Evolutionary conservation across 2,113 vertebrate genomes (phyloP).

Genomic region (Sporophila hypoxantha): DNA sequence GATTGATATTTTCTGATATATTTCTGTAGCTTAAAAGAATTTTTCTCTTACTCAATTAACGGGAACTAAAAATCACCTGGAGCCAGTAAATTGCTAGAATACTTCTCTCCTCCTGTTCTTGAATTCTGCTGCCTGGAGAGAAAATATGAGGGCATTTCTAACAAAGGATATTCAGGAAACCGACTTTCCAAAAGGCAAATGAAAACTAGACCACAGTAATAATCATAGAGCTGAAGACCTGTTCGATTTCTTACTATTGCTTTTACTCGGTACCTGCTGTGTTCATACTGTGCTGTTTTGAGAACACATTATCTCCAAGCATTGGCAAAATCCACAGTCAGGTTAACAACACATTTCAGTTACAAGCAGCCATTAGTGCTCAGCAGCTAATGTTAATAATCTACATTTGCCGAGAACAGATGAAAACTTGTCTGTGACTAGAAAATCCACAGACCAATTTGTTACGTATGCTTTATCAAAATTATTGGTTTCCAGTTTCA

Average conservation of each 20-base stretch:
- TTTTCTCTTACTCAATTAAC: neutral
- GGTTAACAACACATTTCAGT: conserved; percentile 56
- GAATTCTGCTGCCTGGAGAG: conserved; percentile 21
- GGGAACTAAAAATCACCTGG: neutral
- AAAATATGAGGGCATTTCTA: conserved; percentile 55
- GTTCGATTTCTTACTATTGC: conserved; percentile 73
- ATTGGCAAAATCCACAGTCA: conserved; percentile 27
- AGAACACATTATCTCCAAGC: conserved; percentile 60
- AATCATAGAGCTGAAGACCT: conserved; percentile 64
- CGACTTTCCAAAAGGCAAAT: conserved; percentile 45
- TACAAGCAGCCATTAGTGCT: conserved; percentile 15
- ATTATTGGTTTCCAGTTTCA: neutral
- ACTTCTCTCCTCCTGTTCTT: neutral
- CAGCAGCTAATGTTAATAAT: conserved; percentile 56
- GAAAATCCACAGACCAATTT: neutral
- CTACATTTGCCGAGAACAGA: neutral
- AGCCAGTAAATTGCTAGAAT: neutral
- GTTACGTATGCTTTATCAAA: neutral
- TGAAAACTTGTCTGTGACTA: neutral
- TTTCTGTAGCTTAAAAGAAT: neutral
- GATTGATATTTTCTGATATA: neutral
- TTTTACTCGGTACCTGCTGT: conserved; percentile 66
- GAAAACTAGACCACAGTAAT: conserved; percentile 58
- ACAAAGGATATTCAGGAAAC: conserved; percentile 37
- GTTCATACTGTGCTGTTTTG: conserved; percentile 50